A percentile compares a stretch with the other conserved stretches of the same genome.
phyloP scores from a whole-genome alignment of 1,140 invertebrate species.

The Leptestheria dahalacensis region DNA sequence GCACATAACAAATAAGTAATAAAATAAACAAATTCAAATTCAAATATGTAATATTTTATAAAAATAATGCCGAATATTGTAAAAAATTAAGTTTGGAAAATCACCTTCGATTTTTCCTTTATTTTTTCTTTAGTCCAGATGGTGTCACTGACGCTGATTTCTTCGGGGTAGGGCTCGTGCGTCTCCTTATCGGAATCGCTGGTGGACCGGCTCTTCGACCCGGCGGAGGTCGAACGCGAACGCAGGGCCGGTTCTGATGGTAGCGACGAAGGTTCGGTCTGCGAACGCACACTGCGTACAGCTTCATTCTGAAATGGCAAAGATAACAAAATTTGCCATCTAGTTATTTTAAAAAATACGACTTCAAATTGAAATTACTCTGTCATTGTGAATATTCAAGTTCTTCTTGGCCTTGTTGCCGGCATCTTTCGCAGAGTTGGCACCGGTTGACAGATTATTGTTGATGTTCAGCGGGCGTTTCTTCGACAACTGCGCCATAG shows the following conservation, averaged over 20 bases:
- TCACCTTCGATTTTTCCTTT: constrained; percentile 5
- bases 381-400: not conserved
- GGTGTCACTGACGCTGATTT: not conserved
- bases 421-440: not conserved
- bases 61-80: not conserved
- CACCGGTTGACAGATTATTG: constrained; percentile 29
- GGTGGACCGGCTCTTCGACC: not conserved
- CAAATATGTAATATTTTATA: too few species aligned
- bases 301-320: not conserved
- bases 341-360: not conserved
- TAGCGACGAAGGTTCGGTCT: not conserved
- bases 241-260: not conserved
- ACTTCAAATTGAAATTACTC: not conserved
- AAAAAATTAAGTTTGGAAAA: not conserved
- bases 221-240: not conserved
- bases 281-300: constrained; percentile 6
- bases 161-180: not conserved
- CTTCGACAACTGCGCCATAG: constrained; percentile 14
- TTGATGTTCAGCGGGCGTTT: constrained; percentile 29
- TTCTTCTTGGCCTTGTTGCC: constrained; percentile 7
- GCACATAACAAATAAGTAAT: not conserved
- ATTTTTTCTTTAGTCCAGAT: not conserved
- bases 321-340: not conserved
- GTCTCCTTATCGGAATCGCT: not conserved
- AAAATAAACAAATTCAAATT: not conserved